phyloP scores from a whole-genome alignment of 2,888 invertebrate genomes.

The Steinernema hermaphroditum region DNA sequence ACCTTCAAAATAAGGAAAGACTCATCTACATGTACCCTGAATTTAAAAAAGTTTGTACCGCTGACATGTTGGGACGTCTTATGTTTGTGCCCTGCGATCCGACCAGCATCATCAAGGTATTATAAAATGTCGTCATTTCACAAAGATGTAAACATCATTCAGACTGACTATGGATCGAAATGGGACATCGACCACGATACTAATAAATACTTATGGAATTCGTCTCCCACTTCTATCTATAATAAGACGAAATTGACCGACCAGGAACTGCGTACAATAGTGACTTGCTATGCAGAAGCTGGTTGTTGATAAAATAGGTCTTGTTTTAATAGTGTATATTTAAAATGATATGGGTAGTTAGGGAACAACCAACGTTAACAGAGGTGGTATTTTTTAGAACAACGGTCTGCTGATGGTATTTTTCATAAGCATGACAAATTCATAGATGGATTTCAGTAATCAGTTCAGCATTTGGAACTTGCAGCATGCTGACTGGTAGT shows the following conservation, averaged over 20 bases:
- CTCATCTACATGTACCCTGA: background rate
- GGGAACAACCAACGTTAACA: too few relatives aligned
- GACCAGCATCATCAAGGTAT: background rate
- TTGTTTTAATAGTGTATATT: too few relatives aligned
- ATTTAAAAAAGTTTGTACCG: background rate
- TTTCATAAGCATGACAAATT: too few relatives aligned
- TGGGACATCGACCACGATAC: background rate
- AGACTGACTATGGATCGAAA: background rate
- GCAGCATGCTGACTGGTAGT: too few relatives aligned
- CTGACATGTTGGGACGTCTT: background rate
- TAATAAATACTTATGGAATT: background rate
- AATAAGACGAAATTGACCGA: background rate
- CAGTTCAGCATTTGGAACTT: too few relatives aligned
- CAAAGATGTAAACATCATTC: too few relatives aligned
- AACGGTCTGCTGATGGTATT: too few relatives aligned
- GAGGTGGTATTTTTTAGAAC: too few relatives aligned
- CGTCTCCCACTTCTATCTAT: background rate
- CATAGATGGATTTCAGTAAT: too few relatives aligned
- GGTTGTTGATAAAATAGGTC: too few relatives aligned
- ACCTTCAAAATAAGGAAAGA: background rate
- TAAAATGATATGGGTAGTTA: too few relatives aligned
- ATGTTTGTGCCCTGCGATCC: background rate
- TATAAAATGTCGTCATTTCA: too few relatives aligned
- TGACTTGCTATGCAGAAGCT: background rate
- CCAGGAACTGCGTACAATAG: background rate